Base-by-base conservation (phyloP, 2,797 vertebrate species). In the Monodelphis domestica region DNA sequence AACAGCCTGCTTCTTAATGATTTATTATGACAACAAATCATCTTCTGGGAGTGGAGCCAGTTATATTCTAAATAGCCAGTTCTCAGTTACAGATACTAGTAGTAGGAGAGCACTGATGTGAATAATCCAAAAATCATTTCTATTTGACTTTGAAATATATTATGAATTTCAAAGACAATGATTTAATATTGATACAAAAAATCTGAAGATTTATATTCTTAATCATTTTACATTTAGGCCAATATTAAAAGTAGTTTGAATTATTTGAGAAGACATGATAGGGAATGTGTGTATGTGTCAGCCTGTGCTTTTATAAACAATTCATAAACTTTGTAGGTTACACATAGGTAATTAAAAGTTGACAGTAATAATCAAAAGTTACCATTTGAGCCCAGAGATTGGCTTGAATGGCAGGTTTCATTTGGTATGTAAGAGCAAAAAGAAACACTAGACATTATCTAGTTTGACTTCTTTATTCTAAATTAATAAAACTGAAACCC, bases 171-270 rank as follows among this genome's bases (percentile, higher is more conserved):
- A 38, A 51, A 87, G 52, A 50, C 45, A 11, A 26, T 50, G 50
- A 10, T 45, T 29, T 45, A 50, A 12, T 50, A 84, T 84, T 78
- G 45, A 26, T 84, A 50, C 38, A 78, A 78, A 45, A 15, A 63
- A 38, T 78, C 17, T 84, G 38, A 84, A 84, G 14, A 15, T 92
- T 89, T 92, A 45, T 92, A 5, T 92, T 91, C 28, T 45, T 93
- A 54, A 87, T 90, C 95, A 91, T 70, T 33, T 94, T 89, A 33
- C 15, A 57, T 84, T 89, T 92, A 91, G 94, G 50, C 14, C 90
- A 63, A n/a, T 87, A 59, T 52, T 56, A 91, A 50, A 55, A 59
- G 51, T 26, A 84, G 38, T 84, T 45, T 33, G 12, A 89, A 28
- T n/a, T 94, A 54, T 45, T 94, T 52, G 38, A n/a, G 87, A 94